Evolutionary conservation across 2,888 invertebrate species (phyloP).

Genomic region (Lasioglossum morio): DNA sequence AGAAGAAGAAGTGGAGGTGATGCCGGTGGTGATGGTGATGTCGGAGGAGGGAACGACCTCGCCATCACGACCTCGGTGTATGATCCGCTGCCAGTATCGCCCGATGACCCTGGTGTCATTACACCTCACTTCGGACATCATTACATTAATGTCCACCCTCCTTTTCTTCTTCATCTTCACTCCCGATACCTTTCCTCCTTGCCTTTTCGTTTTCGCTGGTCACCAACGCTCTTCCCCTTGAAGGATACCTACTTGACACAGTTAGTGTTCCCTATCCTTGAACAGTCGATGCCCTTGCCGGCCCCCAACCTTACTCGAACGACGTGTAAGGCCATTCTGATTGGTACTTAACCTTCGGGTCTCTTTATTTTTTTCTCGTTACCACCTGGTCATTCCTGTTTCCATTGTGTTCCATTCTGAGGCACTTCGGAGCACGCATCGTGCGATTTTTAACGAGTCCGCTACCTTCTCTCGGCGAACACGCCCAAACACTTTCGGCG

Average conservation of each 20-base stretch:
- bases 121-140: slow-evolving; percentile 76
- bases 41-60: slow-evolving; percentile 71
- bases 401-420: slow-evolving; percentile 46
- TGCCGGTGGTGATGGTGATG: slow-evolving; percentile 53
- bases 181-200: not conserved
- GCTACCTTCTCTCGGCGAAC: slow-evolving; percentile 8
- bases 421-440: slow-evolving; percentile 5
- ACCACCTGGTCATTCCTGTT: slow-evolving; percentile 44
- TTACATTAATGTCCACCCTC: slow-evolving; percentile 77
- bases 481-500: not conserved
- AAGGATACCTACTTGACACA: slow-evolving; percentile 63
- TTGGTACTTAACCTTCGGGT: slow-evolving; percentile 65
- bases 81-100: slow-evolving; percentile 76
- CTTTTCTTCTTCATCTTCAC: slow-evolving; percentile 50
- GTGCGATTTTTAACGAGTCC: slow-evolving; percentile 13
- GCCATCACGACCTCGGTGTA: slow-evolving; percentile 75
- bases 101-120: slow-evolving; percentile 80
- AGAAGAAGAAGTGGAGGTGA: slow-evolving; percentile 32
- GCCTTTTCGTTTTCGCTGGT: slow-evolving; percentile 55
- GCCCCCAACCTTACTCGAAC: slow-evolving; percentile 49
- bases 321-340: slow-evolving; percentile 56
- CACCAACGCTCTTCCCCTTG: slow-evolving; percentile 59
- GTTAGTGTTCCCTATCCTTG: slow-evolving; percentile 60
- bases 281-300: slow-evolving; percentile 58
- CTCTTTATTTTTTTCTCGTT: slow-evolving; percentile 41